Conservation (phyloP, 2,113 vertebrate species). For the Labrus mixtus region DNA sequence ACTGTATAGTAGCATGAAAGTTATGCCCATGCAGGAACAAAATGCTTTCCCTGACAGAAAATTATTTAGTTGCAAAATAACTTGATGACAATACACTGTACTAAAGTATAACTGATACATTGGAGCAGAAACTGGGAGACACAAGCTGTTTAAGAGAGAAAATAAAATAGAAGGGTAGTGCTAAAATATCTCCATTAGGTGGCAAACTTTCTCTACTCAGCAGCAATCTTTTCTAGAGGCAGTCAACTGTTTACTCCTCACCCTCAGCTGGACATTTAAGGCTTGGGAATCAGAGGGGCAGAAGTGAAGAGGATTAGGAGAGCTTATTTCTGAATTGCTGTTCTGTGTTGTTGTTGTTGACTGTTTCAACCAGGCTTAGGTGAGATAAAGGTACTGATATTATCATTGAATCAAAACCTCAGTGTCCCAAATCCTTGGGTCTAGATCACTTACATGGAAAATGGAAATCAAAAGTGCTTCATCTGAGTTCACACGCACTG, state of each 20-base stretch:
- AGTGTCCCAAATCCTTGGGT: constrained; percentile 37
- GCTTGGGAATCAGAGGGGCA: constrained; percentile 28
- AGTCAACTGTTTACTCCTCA: constrained; percentile 17
- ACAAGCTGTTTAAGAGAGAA: background rate
- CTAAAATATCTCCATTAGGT: constrained; percentile 68
- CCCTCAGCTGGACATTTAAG: constrained; percentile 9
- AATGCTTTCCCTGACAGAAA: too few relatives aligned
- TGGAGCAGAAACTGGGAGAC: background rate
- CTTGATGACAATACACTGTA: background rate
- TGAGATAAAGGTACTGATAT: constrained; percentile 48
- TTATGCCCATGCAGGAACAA: background rate
- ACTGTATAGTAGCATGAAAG: background rate
- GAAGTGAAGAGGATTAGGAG: constrained; percentile 49
- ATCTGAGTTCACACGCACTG: constrained; percentile 21
- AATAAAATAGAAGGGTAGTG: constrained; percentile 28
- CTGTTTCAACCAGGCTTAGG: constrained; percentile 50
- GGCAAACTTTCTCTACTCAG: constrained; percentile 70
- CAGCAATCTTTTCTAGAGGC: background rate
- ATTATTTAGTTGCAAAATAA: too few relatives aligned
- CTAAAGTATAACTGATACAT: background rate
- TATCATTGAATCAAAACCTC: constrained; percentile 31
- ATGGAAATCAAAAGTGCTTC: constrained; percentile 28
- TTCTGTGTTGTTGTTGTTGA: constrained; percentile 54
- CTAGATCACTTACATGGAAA: constrained; percentile 7
- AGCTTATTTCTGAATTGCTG: constrained; percentile 47